Conservation (phyloP, 2,113 vertebrate species). For the Aplodontia rufa region DNA sequence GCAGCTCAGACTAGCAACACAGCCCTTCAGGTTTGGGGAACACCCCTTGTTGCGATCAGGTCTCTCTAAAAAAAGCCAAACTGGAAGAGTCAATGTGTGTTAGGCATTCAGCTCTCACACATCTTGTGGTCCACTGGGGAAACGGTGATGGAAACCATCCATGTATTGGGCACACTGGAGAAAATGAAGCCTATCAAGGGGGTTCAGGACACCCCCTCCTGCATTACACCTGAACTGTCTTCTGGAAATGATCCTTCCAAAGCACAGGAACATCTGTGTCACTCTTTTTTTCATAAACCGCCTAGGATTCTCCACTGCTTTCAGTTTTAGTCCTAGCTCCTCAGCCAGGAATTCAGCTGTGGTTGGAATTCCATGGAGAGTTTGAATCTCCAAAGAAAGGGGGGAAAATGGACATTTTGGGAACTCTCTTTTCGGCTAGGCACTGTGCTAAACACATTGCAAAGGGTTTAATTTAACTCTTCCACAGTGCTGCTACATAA, state of each 20-base stretch:
- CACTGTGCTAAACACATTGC: neutral
- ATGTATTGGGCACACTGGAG: neutral
- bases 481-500: neutral
- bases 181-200: neutral
- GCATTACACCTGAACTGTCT: neutral
- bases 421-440: neutral
- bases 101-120: neutral
- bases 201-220: neutral
- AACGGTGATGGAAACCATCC: neutral
- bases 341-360: neutral
- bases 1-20: neutral
- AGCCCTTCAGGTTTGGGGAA: neutral
- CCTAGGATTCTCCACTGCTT: neutral
- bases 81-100: neutral
- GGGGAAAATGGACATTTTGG: neutral
- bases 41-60: neutral
- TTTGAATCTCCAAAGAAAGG: constrained; percentile 26
- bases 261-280: neutral
- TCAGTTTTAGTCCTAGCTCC: neutral
- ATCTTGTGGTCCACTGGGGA: neutral
- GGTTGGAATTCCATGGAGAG: neutral
- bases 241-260: neutral
- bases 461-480: constrained; percentile 32
- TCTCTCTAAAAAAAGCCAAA: neutral
- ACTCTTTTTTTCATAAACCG: neutral